A percentile compares a stretch with the other conserved stretches of the same genome.
Conservation (phyloP, 2,113 vertebrate genomes). For the Barnardius zonarius region DNA sequence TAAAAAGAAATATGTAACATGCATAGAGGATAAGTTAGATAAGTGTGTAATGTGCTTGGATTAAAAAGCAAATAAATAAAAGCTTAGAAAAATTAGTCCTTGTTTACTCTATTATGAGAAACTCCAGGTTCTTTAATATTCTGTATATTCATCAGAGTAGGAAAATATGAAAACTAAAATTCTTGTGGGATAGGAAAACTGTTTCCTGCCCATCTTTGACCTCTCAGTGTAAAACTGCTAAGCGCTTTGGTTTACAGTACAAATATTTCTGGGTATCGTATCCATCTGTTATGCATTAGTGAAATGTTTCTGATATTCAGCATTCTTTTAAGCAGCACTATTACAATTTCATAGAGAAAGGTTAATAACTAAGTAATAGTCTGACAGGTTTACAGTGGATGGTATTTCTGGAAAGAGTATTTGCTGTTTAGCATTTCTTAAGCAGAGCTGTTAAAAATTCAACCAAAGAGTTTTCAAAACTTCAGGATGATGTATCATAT, state of each 20-base stretch:
- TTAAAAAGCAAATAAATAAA: conserved; percentile 1
- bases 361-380: conserved; percentile 58
- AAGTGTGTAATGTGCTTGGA: not conserved
- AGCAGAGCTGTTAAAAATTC: conserved; percentile 52
- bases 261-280: conserved; percentile 63
- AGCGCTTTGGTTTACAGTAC: conserved; percentile 52
- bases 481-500: conserved; percentile 38
- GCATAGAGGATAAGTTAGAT: not conserved
- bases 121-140: conserved; percentile 26
- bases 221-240: conserved; percentile 55
- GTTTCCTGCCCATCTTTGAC: conserved; percentile 61
- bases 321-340: conserved; percentile 55
- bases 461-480: not conserved
- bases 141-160: conserved; percentile 20
- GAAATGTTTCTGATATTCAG: conserved; percentile 66
- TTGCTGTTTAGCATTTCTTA: conserved; percentile 61
- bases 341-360: conserved; percentile 54
- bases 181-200: conserved; percentile 54
- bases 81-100: not conserved
- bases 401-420: conserved; percentile 58
- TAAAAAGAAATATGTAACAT: not conserved
- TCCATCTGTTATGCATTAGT: conserved; percentile 66
- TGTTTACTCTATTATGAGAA: conserved; percentile 4
- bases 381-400: conserved; percentile 58
- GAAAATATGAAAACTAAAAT: conserved; percentile 44